These are phyloP conservation scores for Leucozona laternaria DNA, from an alignment of 2,888 invertebrate genomes.

Conservation along the genomic window DNA sequence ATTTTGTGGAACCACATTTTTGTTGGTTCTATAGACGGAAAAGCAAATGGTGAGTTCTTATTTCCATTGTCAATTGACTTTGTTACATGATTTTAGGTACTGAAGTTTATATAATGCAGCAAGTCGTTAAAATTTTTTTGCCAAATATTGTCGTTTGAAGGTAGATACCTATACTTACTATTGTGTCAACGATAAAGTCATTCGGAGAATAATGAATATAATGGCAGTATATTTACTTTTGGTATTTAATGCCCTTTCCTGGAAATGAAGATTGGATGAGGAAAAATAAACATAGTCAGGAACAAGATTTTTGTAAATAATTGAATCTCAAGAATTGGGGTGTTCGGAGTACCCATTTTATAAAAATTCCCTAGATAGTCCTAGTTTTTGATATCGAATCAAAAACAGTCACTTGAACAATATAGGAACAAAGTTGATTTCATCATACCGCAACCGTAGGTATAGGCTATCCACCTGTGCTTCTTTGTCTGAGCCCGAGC, in stretches of 20 bases:
- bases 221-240: neutral
- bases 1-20: neutral
- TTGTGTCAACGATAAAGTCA: neutral
- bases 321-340: too few relatives aligned
- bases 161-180: neutral
- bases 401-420: too few relatives aligned
- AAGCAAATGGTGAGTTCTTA: neutral
- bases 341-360: too few relatives aligned
- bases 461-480: too few relatives aligned
- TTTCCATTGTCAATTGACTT: conserved; percentile 29
- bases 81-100: conserved; percentile 31
- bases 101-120: neutral
- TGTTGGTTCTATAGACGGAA: neutral
- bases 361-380: too few relatives aligned
- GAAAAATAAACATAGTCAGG: too few relatives aligned
- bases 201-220: neutral
- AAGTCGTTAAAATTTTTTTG: neutral
- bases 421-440: too few relatives aligned
- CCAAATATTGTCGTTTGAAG: neutral
- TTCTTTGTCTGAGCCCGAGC: too few relatives aligned
- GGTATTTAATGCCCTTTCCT: neutral
- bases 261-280: neutral
- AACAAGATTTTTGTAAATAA: too few relatives aligned
- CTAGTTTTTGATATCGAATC: too few relatives aligned
- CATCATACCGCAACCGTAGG: too few relatives aligned